Conservation (phyloP, 2,113 vertebrate genomes). For the Lophura nycthemera region DNA sequence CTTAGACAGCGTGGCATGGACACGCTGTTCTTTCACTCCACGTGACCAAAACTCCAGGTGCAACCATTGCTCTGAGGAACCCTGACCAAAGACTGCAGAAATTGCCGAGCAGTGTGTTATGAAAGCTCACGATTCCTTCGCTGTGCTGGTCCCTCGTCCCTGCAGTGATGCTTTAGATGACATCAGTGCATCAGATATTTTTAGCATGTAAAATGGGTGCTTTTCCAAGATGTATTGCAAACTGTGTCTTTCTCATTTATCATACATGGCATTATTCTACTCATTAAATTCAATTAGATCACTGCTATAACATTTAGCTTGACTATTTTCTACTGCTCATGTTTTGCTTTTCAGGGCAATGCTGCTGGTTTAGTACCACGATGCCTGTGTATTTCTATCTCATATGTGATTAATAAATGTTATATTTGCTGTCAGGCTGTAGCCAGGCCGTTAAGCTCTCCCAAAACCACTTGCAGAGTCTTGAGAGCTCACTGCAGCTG, state of each 20-base stretch:
- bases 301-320: not conserved
- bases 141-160: not conserved
- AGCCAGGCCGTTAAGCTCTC: not conserved
- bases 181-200: not conserved
- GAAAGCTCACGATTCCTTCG: not conserved
- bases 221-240: slow-evolving; percentile 32
- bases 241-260: not conserved
- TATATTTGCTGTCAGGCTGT: not conserved
- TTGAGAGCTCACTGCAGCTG: not conserved
- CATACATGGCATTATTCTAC: not conserved
- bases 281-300: slow-evolving; percentile 12
- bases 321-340: slow-evolving; percentile 3
- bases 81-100: not conserved
- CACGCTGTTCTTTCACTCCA: not conserved
- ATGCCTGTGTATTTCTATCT: not conserved
- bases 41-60: fast-evolving
- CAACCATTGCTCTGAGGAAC: not conserved
- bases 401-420: not conserved
- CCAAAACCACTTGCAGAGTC: not conserved
- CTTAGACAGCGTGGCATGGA: fast-evolving
- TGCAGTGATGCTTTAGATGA: not conserved
- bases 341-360: not conserved
- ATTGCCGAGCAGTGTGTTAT: not conserved
- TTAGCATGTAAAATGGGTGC: not conserved
- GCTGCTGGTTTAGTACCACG: not conserved